A percentile compares a stretch with the other conserved stretches of the same genome.
Evolutionary conservation across 2,888 invertebrate genomes (phyloP).

Genomic region (Rhyacophila evoluta): DNA sequence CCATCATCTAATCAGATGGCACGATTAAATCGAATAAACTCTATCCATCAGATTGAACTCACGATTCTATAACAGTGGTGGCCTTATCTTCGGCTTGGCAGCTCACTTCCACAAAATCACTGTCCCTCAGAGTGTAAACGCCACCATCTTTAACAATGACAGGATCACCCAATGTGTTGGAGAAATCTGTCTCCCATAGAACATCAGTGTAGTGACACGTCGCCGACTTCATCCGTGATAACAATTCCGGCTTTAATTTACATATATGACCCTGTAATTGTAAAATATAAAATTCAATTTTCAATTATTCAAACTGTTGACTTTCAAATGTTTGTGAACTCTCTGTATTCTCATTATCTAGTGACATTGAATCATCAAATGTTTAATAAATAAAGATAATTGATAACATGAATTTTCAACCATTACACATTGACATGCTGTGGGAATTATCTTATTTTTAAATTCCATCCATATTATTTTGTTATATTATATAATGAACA

Average conservation of each 20-base stretch:
- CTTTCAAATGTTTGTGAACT: no score
- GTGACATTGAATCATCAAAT: no score
- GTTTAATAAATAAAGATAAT: no score
- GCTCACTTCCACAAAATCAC: conserved; percentile 79
- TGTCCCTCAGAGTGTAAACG: conserved; percentile 73
- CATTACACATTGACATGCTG: no score
- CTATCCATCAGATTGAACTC: no score
- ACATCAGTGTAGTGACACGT: conserved; percentile 76
- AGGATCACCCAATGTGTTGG: conserved; percentile 68
- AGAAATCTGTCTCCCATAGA: conserved; percentile 75
- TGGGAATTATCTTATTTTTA: no score
- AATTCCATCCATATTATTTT: no score
- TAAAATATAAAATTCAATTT: neutral
- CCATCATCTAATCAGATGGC: no score
- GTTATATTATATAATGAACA: no score
- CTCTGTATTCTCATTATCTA: no score
- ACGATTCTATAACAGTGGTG: conserved; percentile 58
- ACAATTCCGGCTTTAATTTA: conserved; percentile 59
- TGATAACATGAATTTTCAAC: no score
- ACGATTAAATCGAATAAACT: no score
- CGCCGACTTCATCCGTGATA: conserved; percentile 60
- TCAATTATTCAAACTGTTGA: neutral
- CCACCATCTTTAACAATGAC: conserved; percentile 68
- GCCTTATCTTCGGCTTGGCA: conserved; percentile 67
- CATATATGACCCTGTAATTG: conserved; percentile 66